A percentile compares a stretch with the other conserved stretches of the same genome.
phyloP scores from a whole-genome alignment of 2,113 vertebrate species.

The Bubo blakistoni region DNA sequence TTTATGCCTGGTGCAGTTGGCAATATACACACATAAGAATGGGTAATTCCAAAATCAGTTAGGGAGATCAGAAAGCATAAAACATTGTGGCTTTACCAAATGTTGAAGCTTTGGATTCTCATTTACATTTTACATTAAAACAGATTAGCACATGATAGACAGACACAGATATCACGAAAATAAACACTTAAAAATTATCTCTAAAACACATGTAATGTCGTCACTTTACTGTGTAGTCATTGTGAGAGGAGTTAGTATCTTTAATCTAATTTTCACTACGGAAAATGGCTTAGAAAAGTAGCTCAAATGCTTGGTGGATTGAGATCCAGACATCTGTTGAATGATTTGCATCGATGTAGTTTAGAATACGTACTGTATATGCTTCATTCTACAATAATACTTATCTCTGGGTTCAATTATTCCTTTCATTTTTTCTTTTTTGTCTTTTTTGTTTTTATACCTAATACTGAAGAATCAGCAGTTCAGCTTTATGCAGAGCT shows the following conservation, averaged over 20 bases:
- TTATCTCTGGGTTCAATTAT: background rate
- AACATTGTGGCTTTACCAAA: conserved; percentile 9
- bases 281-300: background rate
- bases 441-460: too few species aligned
- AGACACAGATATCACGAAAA: background rate
- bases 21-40: background rate
- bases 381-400: background rate
- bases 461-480: background rate
- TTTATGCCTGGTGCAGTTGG: background rate
- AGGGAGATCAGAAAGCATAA: conserved; percentile 50
- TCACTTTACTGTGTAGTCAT: background rate
- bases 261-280: background rate
- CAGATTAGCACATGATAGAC: background rate
- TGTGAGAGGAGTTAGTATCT: background rate
- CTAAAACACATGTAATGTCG: background rate
- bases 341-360: background rate
- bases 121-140: background rate
- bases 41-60: background rate
- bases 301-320: background rate
- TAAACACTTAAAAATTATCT: background rate
- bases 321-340: background rate
- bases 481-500: background rate
- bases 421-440: background rate
- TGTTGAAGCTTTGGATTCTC: background rate
- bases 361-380: background rate